phyloP scores from a whole-genome alignment of 2,797 vertebrate species.

The Propithecus deckenii region DNA sequence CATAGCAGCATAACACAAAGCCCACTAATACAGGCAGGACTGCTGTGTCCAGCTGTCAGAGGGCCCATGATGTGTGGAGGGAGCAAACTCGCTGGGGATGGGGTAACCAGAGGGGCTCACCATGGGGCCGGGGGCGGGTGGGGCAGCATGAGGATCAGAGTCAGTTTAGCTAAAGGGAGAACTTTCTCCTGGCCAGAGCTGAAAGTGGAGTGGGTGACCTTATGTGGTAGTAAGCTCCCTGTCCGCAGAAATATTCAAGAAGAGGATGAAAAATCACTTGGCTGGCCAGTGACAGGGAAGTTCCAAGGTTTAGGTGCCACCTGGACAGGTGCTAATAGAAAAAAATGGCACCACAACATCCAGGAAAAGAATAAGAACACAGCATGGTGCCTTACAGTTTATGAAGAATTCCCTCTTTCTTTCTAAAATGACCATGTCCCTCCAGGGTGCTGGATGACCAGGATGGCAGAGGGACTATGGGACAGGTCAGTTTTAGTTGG shows the following conservation, averaged over 20 bases:
- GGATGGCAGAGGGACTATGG: neutral
- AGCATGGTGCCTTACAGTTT: neutral
- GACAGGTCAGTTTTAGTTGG: neutral
- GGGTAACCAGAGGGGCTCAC: neutral
- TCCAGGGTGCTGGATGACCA: neutral
- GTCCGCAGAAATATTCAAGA: neutral
- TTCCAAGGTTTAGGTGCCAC: neutral
- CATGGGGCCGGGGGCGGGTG: fast-evolving
- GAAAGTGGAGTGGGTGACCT: neutral
- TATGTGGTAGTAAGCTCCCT: neutral
- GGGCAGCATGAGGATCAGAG: fast-evolving
- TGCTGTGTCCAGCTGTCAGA: too few species aligned
- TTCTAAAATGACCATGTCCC: neutral
- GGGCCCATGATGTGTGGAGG: neutral
- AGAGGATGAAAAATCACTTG: neutral
- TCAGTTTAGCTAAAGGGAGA: neutral
- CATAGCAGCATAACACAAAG: neutral
- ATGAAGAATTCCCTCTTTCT: neutral
- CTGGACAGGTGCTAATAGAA: neutral
- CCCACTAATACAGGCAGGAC: neutral
- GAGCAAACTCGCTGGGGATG: neutral
- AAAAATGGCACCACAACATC: neutral
- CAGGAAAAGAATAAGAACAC: neutral
- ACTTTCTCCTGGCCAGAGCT: neutral
- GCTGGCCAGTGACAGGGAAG: neutral